Percentiles rank a stretch among this genome's conserved stretches.
Evolutionary conservation across 1,140 invertebrate genomes (phyloP).

Genomic region (Bombus picipes): DNA sequence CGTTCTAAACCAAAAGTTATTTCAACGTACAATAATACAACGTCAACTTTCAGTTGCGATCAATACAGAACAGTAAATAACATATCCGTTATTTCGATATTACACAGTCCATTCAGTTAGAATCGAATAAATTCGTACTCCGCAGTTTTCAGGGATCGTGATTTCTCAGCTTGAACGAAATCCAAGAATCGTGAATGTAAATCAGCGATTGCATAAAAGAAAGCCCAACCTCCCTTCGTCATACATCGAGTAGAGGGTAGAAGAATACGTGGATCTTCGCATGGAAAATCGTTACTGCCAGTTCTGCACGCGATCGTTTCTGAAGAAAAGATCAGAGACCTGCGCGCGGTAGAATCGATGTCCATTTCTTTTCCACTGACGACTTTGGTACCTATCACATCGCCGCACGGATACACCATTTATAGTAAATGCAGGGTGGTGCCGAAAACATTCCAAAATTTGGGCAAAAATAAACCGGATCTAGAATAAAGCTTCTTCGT

Average conservation of each 20-base stretch:
- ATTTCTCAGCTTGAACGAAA: neutral
- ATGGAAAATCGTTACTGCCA: conserved; percentile 27
- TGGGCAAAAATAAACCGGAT: neutral
- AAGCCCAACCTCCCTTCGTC: neutral
- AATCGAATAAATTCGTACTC: neutral
- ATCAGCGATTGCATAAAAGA: conserved; percentile 11
- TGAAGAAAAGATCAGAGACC: conserved; percentile 38
- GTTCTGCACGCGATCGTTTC: neutral
- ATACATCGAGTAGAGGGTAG: neutral
- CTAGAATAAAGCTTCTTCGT: neutral
- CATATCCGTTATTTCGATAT: neutral
- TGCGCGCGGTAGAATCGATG: neutral
- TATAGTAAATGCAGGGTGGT: neutral
- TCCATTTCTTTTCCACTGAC: conserved; percentile 51
- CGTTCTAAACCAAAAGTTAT: neutral
- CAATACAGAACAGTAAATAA: neutral
- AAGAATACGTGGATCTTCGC: neutral
- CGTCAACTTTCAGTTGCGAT: neutral
- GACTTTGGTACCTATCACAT: conserved; percentile 32
- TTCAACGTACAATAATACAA: neutral
- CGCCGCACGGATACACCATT: conserved; percentile 5
- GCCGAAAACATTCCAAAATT: neutral
- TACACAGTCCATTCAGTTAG: neutral
- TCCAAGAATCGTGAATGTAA: conserved; percentile 30
- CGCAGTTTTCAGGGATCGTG: neutral